phyloP scores from a whole-genome alignment of 2,797 vertebrate species.

The Paratrypauchen microcephalus region DNA sequence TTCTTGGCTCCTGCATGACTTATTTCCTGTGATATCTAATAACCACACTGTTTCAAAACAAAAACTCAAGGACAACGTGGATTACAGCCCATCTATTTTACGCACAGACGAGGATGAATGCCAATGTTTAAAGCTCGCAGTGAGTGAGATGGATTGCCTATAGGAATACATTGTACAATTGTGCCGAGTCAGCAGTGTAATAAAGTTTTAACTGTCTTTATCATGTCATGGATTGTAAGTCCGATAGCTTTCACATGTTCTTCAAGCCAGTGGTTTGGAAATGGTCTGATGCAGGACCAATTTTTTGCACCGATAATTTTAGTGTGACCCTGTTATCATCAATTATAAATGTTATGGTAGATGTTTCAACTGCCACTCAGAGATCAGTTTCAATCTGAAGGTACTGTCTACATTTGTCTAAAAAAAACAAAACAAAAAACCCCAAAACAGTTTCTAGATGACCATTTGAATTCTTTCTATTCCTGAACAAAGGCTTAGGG shows the following conservation, averaged over 20 bases:
- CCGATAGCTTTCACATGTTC: constrained; percentile 17
- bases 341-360: background rate
- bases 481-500: too few species aligned
- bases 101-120: constrained; percentile 39
- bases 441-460: too few species aligned
- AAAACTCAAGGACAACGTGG: constrained; percentile 33
- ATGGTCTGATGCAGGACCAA: background rate
- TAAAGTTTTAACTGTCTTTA: constrained; percentile 12
- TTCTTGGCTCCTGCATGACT: constrained; percentile 12
- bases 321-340: background rate
- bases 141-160: constrained; percentile 36
- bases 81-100: constrained; percentile 41
- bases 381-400: too few species aligned
- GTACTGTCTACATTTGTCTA: too few species aligned
- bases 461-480: too few species aligned
- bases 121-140: constrained; percentile 13
- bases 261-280: background rate
- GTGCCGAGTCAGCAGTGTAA: constrained; percentile 37
- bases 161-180: constrained; percentile 22
- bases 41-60: constrained; percentile 21
- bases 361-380: too few species aligned
- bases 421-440: too few species aligned
- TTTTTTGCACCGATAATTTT: background rate
- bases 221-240: constrained; percentile 27
- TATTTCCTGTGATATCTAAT: constrained; percentile 24